A percentile compares a stretch with the other conserved stretches of the same genome.
phyloP scores from a whole-genome alignment of 2,113 vertebrate species.

The Ophiodon elongatus region DNA sequence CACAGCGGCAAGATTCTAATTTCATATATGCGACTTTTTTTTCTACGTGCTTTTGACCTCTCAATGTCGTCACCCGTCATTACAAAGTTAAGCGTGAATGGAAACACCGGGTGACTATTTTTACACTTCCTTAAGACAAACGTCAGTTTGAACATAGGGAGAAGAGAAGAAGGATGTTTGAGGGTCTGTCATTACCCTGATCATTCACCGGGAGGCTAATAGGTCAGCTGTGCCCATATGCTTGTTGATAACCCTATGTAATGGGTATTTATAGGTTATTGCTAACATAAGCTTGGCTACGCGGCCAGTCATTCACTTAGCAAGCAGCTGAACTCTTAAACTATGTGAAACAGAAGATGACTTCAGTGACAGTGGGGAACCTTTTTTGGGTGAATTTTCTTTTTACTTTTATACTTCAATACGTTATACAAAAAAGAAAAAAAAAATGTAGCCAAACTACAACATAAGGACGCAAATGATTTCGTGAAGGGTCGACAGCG shows the following conservation, averaged over 20 bases:
- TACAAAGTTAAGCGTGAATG: not conserved
- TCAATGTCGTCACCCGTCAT: not conserved
- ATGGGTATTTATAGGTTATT: conserved; percentile 75
- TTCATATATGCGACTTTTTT: not conserved
- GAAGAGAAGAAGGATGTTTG: not conserved
- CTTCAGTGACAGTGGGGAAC: conserved; percentile 17
- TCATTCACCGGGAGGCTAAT: conserved; percentile 9
- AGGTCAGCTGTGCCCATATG: conserved; percentile 30
- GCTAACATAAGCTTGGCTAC: conserved; percentile 19
- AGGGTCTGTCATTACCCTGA: conserved; percentile 14
- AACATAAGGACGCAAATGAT: not conserved
- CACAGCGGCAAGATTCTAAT: not conserved
- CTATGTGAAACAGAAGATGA: conserved; percentile 63
- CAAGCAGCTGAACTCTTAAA: conserved; percentile 60
- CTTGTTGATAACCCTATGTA: conserved; percentile 38
- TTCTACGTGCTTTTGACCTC: not conserved
- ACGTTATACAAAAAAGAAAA: not conserved
- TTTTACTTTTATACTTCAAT: not conserved
- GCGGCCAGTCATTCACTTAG: conserved; percentile 46
- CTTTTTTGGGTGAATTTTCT: not conserved
- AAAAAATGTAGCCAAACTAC: too few species aligned
- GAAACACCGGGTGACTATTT: not conserved
- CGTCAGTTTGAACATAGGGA: not conserved
- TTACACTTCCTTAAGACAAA: not conserved
- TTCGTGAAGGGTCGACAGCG: too few species aligned